Percentiles rank a stretch among this genome's conserved stretches.
phyloP scores from a whole-genome alignment of 2,113 vertebrate genomes.

The Tyrannus savana region DNA sequence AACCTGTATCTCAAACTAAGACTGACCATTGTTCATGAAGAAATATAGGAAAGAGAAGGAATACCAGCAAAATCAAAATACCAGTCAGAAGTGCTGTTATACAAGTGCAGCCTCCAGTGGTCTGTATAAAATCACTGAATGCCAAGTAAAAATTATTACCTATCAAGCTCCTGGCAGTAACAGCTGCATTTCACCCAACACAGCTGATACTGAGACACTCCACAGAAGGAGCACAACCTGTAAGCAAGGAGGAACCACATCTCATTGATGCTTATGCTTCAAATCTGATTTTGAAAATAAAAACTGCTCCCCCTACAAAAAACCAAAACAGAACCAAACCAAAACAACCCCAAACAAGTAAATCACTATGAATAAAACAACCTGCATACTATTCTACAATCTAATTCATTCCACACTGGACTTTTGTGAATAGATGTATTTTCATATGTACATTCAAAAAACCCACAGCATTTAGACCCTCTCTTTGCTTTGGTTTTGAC shows the following conservation, averaged over 20 bases:
- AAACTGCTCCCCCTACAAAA: background rate
- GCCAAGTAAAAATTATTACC: background rate
- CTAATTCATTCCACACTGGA: background rate
- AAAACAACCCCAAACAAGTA: background rate
- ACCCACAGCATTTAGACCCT: background rate
- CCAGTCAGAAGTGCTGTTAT: background rate
- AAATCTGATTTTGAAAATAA: background rate
- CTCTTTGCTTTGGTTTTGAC: background rate
- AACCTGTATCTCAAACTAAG: background rate
- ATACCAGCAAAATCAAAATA: background rate
- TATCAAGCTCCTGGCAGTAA: background rate
- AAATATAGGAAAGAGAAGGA: background rate
- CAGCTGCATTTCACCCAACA: background rate
- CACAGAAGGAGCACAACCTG: background rate
- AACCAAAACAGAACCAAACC: too few species aligned
- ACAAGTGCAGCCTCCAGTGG: constrained; percentile 67
- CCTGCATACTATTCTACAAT: background rate
- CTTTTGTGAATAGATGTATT: background rate
- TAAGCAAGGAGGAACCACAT: background rate
- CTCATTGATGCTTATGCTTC: background rate
- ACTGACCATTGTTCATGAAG: background rate
- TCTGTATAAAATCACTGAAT: background rate
- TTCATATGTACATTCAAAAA: background rate
- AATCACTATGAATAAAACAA: background rate
- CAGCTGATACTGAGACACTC: background rate